Base-by-base conservation (phyloP, 2,113 vertebrate genomes). In the Eira barbara region DNA sequence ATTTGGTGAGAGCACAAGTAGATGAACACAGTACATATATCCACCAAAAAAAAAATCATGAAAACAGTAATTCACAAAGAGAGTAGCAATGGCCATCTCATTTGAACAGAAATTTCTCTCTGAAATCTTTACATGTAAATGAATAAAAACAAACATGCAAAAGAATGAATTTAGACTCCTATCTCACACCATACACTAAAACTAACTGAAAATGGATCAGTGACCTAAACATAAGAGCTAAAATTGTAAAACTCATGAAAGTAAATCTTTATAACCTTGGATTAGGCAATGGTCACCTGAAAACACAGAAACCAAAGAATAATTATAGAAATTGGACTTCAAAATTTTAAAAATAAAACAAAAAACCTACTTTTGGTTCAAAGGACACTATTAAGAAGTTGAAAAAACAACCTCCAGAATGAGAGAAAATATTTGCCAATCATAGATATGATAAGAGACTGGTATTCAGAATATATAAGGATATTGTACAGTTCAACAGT, bases 341-440 rank as follows among this genome's bases (percentile, higher is more conserved):
- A 45, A 91, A 91, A 47, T 71, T 47, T 45, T 59, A 94, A 87
- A 82, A 49, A 79, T 29, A 17, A 47, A 31, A 47, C 74, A 78
- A 17, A 76, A 47, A 47, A 78, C 15, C 6, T 8, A 49, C 76
- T 79, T 79, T 34, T 95, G 45, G 34, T 86, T 89, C 45, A 85
- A 95, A 93, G 21, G 34, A 71, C 20, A 73, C 14, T 57, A 84
- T 61, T 20, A 79, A 61, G 39, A 93, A 88, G 91, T 9, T 82
- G 12, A 76, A 94, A 82, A 90, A 29, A 94, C 5, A 87, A 85
- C 20, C 23, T 49, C 25, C 0, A 92, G 39, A 88, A 74, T 92
- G 31, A 93, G 23, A 93, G 73, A 86, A 95, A 96, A 80, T 88
- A 93, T 34, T 57, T 94, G n/a, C 17, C 89, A 89, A 78, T 65